Evolutionary conservation across 2,797 vertebrate genomes (phyloP).

Genomic region (Micrastur ruficollis): DNA sequence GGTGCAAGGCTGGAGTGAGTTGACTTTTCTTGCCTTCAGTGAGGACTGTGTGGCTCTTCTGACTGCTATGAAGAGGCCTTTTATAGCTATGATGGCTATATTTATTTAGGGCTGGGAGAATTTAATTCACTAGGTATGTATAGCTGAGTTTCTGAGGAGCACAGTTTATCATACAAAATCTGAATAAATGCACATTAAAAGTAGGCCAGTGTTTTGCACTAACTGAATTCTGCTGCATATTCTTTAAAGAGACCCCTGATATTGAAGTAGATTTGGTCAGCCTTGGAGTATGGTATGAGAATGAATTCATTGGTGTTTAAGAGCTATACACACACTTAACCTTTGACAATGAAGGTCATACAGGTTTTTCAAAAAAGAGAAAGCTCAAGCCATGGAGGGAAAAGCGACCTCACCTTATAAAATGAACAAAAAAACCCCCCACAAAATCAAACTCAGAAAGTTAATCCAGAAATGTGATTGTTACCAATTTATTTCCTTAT

Average conservation of each 20-base stretch:
- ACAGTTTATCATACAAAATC: neutral
- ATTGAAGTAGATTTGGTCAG: neutral
- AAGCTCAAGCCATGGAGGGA: neutral
- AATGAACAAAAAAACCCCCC: neutral
- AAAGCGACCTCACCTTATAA: neutral
- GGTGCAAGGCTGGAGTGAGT: neutral
- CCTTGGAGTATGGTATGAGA: neutral
- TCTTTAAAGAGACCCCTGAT: neutral
- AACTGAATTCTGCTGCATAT: neutral
- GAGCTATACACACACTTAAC: neutral
- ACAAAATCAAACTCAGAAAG: neutral
- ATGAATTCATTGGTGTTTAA: neutral
- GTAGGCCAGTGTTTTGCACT: neutral
- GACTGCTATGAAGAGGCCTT: conserved; percentile 25
- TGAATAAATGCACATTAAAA: conserved; percentile 6
- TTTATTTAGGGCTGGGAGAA: conserved; percentile 31
- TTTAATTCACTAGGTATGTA: neutral
- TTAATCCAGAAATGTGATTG: neutral
- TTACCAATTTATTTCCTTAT: neutral
- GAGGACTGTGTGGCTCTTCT: neutral
- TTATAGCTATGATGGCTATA: neutral
- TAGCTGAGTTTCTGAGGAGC: neutral
- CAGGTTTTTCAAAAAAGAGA: neutral
- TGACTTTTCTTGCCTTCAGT: neutral
- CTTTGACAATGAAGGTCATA: neutral